phyloP scores from a whole-genome alignment of 2,113 vertebrate species.

The Tyto alba region DNA sequence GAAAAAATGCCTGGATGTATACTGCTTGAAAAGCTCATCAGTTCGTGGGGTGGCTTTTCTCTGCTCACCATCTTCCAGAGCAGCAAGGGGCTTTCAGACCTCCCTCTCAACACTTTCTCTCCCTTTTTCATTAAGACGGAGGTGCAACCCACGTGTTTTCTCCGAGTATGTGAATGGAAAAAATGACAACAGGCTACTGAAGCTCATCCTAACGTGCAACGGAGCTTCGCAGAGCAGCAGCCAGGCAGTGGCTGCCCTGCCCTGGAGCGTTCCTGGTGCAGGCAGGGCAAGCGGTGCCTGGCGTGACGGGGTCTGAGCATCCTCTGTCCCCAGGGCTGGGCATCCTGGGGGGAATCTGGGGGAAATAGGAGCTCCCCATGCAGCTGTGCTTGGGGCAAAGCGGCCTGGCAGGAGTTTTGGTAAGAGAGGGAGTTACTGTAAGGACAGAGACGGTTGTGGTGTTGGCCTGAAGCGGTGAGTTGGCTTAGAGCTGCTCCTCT shows the following conservation, averaged over 20 bases:
- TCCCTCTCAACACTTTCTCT: background rate
- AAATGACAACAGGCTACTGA: background rate
- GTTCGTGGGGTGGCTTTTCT: background rate
- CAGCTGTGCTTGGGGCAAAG: background rate
- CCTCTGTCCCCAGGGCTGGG: background rate
- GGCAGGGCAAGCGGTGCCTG: fast-evolving
- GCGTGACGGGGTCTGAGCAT: fast-evolving
- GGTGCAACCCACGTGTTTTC: background rate
- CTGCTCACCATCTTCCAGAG: background rate
- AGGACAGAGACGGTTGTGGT: fast-evolving
- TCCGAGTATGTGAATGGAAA: background rate
- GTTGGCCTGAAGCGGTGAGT: background rate
- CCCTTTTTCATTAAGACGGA: background rate
- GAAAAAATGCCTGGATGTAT: background rate
- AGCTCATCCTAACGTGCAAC: background rate
- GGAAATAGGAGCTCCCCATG: fast-evolving
- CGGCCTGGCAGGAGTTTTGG: background rate
- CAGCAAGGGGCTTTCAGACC: background rate
- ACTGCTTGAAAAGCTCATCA: background rate
- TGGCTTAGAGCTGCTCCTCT: background rate
- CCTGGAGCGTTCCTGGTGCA: fast-evolving
- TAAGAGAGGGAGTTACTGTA: background rate
- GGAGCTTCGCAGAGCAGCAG: fast-evolving
- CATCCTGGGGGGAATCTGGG: background rate
- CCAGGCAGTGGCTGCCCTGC: background rate